Base-by-base conservation (phyloP, 2,797 vertebrate genomes). In the Lates japonicus region DNA sequence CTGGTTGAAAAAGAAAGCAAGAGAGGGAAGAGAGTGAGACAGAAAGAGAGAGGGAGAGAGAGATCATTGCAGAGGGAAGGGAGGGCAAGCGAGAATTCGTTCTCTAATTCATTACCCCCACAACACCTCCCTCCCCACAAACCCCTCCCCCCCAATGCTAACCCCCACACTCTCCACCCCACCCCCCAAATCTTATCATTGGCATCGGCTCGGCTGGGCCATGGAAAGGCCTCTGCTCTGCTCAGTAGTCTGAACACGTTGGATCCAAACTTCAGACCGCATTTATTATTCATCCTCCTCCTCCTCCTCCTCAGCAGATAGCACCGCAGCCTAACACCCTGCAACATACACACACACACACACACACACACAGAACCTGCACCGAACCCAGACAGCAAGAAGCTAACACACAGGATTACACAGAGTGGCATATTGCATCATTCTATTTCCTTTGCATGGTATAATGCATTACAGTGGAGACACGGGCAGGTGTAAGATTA, bases 231-330 rank as follows among this genome's bases (percentile, higher is more conserved):
- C 91, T 87, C 83, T 8, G 78, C 57, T 78, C 90, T 90, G 84
- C 86, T 95, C 93, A 90, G 92, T 90, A 95, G 93, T 95, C 95
- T 88, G 90, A 91, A 95, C 95, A 96, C 95, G 95, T 95, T 94
- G 91, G 89, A 92, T 87, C 91, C 87, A 94, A 95, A 95, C 94
- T 95, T 94, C 94, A 95, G 92, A 93, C 91, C 78, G 92, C 93
- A 93, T 95, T 95, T 94, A 95, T 95, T 94, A 95, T 96, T 95
- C 93, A 94, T 94, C 91, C 87, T 90, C 87, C 76, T 86, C 67
- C 54, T 67, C 67, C 55, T 68, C 65, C 58, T 70, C 67, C 48
- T 70, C 52, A 1, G 62, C 82, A 87, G 83, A 76, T 85, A 89
- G 82, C 82, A 78, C 64, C 48, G 46, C 87, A 85, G 80, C 77